Evolutionary conservation across 64 coral and sea anemone species (phyloP).

Genomic region (Pocillopora damicornis): DNA sequence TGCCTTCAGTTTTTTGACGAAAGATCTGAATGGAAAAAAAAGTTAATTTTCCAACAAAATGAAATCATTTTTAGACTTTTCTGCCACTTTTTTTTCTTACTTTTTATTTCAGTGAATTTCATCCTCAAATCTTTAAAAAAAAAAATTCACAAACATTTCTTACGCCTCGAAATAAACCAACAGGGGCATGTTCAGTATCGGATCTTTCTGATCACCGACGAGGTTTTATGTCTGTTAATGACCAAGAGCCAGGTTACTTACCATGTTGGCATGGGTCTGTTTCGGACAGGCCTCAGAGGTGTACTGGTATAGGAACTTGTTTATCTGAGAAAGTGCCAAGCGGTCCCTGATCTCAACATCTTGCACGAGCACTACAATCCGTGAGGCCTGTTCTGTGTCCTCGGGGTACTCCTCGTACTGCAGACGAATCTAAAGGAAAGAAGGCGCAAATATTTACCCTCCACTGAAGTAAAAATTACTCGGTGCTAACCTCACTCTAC

Average conservation of each 20-base stretch:
- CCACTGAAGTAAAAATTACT: too few species aligned
- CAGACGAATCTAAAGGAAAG: conserved; percentile 74
- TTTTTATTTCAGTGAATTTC: too few species aligned
- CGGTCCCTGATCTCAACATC: conserved; percentile 96
- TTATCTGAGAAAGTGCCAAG: conserved; percentile 91
- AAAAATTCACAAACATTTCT: background rate
- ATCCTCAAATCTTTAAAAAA: background rate
- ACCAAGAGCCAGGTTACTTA: conserved; percentile 12
- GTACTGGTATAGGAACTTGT: conserved; percentile 97
- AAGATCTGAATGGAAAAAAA: too few species aligned
- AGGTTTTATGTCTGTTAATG: too few species aligned
- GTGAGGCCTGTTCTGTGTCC: conserved; percentile 70
- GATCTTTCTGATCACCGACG: too few species aligned
- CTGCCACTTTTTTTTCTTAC: too few species aligned
- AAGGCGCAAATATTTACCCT: background rate
- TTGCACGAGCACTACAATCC: conserved; percentile 80
- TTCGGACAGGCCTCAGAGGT: conserved; percentile 78
- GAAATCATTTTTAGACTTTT: background rate
- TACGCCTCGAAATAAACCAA: too few species aligned
- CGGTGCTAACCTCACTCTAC: too few species aligned
- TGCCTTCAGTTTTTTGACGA: too few species aligned
- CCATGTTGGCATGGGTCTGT: conserved; percentile 98
- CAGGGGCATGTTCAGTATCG: too few species aligned
- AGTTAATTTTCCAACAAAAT: too few species aligned
- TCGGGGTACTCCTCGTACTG: conserved; percentile 94